These are phyloP conservation scores for Parambassis ranga DNA, from an alignment of 2,797 vertebrate species.

Conservation along the genomic window DNA sequence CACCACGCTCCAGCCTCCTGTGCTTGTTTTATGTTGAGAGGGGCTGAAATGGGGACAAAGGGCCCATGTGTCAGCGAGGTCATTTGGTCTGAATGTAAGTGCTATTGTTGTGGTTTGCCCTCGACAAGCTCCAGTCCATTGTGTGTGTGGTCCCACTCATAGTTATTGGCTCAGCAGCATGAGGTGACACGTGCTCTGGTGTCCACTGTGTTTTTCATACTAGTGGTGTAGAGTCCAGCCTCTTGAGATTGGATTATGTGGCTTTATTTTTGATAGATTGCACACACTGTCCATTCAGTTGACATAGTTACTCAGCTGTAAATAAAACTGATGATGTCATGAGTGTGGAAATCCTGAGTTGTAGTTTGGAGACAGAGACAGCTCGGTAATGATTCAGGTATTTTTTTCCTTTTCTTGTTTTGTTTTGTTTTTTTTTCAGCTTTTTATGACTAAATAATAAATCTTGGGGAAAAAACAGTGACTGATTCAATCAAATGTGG, in stretches of 20 bases:
- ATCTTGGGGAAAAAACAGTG: too few species aligned
- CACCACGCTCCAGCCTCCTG: neutral
- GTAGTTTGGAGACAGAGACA: too few species aligned
- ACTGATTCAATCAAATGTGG: too few species aligned
- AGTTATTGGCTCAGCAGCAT: slow-evolving; percentile 23
- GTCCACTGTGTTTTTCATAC: neutral
- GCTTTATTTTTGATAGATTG: neutral
- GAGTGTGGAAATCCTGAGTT: too few species aligned
- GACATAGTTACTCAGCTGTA: neutral
- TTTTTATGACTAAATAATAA: too few species aligned
- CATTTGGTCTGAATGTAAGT: slow-evolving; percentile 53
- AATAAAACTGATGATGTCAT: neutral
- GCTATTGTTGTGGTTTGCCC: slow-evolving; percentile 58
- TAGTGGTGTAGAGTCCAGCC: neutral
- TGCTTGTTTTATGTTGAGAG: neutral
- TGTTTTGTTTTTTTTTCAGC: too few species aligned
- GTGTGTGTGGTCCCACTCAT: slow-evolving; percentile 45
- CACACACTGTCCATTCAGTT: neutral
- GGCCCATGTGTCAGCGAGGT: slow-evolving; percentile 49
- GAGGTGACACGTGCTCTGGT: slow-evolving; percentile 13
- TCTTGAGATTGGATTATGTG: neutral
- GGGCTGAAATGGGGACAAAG: slow-evolving; percentile 22
- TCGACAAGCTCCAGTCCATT: slow-evolving; percentile 52
- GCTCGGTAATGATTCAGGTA: too few species aligned
- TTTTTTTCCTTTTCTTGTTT: too few species aligned